Evolutionary conservation across 1,140 invertebrate genomes (phyloP).

Genomic region (Hydropsyche tenuis): DNA sequence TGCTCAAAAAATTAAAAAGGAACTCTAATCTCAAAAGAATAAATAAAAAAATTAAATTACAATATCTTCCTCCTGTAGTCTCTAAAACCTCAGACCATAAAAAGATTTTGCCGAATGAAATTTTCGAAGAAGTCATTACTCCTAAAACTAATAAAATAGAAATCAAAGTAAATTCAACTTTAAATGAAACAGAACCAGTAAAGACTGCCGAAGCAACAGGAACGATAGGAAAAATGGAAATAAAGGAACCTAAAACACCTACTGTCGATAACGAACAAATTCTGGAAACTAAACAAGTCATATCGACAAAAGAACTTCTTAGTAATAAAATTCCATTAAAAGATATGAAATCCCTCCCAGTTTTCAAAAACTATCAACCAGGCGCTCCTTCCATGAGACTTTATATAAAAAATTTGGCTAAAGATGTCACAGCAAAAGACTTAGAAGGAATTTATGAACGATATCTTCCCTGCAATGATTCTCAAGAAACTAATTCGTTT

Average conservation of each 20-base stretch:
- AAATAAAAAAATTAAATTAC: slow-evolving; percentile 71
- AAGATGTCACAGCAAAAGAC: slow-evolving; percentile 78
- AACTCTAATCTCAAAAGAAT: slow-evolving; percentile 64
- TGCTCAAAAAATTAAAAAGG: slow-evolving; percentile 63
- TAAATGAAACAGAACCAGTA: slow-evolving; percentile 53
- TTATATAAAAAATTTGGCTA: slow-evolving; percentile 93
- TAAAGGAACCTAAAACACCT: slow-evolving; percentile 52
- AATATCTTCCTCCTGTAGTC: slow-evolving; percentile 53
- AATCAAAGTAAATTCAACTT: slow-evolving; percentile 64
- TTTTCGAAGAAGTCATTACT: slow-evolving; percentile 69
- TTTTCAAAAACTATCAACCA: slow-evolving; percentile 87
- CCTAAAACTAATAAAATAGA: slow-evolving; percentile 69
- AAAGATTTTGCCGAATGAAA: slow-evolving; percentile 63
- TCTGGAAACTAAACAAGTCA: slow-evolving; percentile 60
- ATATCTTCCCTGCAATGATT: slow-evolving; percentile 63
- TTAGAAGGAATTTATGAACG: slow-evolving; percentile 80
- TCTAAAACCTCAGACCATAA: slow-evolving; percentile 58
- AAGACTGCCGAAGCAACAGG: slow-evolving; percentile 54
- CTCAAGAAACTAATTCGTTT: slow-evolving; percentile 68
- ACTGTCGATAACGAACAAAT: slow-evolving; percentile 50
- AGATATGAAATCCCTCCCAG: slow-evolving; percentile 78
- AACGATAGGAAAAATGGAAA: slow-evolving; percentile 57
- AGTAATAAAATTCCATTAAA: slow-evolving; percentile 73
- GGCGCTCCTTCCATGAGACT: slow-evolving; percentile 82
- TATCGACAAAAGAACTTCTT: slow-evolving; percentile 71